Conservation (phyloP, 2,113 vertebrate genomes). For the Chionomys nivalis region DNA sequence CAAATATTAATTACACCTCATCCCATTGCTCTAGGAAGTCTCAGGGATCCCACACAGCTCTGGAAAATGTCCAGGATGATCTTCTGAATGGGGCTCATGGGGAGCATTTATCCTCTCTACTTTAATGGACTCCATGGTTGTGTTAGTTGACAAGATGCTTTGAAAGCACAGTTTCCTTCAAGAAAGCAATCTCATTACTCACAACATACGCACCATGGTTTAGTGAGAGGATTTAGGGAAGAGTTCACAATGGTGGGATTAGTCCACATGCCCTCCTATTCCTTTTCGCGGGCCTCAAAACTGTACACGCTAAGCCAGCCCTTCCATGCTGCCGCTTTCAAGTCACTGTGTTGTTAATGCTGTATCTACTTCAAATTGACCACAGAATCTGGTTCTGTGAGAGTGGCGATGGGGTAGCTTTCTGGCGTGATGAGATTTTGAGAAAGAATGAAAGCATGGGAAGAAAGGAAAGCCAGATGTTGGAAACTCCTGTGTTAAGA, state of each 20-base stretch:
- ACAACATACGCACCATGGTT: background rate
- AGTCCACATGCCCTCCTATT: background rate
- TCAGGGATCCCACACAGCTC: background rate
- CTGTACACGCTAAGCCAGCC: background rate
- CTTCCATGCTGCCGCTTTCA: background rate
- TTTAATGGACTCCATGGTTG: background rate
- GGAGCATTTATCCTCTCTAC: background rate
- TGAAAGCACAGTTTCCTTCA: conserved; percentile 2
- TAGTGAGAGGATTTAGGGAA: background rate
- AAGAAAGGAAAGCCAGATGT: background rate
- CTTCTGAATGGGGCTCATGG: background rate
- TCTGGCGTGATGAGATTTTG: background rate
- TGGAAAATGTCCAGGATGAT: background rate
- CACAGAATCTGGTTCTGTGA: background rate
- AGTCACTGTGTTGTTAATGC: background rate
- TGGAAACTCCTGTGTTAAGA: background rate
- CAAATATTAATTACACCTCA: background rate
- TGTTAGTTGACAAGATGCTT: background rate
- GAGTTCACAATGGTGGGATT: background rate
- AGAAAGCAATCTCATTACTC: background rate
- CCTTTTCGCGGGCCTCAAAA: background rate
- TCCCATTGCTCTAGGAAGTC: background rate
- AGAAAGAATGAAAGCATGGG: background rate
- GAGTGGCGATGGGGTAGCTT: background rate
- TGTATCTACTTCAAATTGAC: background rate